These are phyloP conservation scores for Latrodectus elegans DNA, from an alignment of 2,888 invertebrate genomes.

Conservation along the genomic window DNA sequence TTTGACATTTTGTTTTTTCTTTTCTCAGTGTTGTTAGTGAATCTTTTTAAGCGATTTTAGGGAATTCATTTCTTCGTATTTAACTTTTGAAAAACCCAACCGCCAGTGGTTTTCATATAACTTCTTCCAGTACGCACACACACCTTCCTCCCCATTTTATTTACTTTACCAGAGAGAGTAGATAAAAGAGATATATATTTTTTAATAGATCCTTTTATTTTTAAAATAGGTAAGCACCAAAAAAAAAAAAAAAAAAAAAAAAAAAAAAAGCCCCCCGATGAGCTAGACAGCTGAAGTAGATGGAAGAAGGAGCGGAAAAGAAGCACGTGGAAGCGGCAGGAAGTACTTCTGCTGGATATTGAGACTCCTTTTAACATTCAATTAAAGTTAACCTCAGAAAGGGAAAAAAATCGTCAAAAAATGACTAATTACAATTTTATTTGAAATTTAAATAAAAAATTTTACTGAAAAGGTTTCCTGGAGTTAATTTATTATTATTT, in stretches of 20 bases:
- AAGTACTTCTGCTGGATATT: slow-evolving; percentile 58
- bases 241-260: slow-evolving; percentile 23
- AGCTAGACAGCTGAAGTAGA: slow-evolving; percentile 32
- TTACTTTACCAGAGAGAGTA: slow-evolving; percentile 27
- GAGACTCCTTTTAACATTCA: slow-evolving; percentile 67
- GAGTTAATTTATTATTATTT: slow-evolving; percentile 23
- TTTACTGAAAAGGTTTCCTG: slow-evolving; percentile 15
- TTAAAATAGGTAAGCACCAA: slow-evolving; percentile 1
- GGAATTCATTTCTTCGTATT: slow-evolving; percentile 57
- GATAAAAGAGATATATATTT: background rate
- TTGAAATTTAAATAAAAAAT: slow-evolving; percentile 44
- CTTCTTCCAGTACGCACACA: background rate
- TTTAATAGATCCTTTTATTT: slow-evolving; percentile 1
- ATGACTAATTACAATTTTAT: slow-evolving; percentile 65
- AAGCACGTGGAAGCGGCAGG: slow-evolving; percentile 43
- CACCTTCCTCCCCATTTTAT: slow-evolving; percentile 46
- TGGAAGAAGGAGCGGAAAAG: slow-evolving; percentile 55
- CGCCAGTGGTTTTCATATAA: slow-evolving; percentile 60
- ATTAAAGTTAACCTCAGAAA: slow-evolving; percentile 44
- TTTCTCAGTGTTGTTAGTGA: slow-evolving; percentile 16
- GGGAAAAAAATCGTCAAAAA: slow-evolving; percentile 57
- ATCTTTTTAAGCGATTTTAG: slow-evolving; percentile 64
- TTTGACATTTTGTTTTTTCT: slow-evolving; percentile 19
- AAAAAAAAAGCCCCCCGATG: slow-evolving; percentile 18
- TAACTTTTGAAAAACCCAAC: slow-evolving; percentile 65